These are phyloP conservation scores for Barypeithes pellucidus DNA, from an alignment of 2,888 invertebrate genomes.

Conservation along the genomic window DNA sequence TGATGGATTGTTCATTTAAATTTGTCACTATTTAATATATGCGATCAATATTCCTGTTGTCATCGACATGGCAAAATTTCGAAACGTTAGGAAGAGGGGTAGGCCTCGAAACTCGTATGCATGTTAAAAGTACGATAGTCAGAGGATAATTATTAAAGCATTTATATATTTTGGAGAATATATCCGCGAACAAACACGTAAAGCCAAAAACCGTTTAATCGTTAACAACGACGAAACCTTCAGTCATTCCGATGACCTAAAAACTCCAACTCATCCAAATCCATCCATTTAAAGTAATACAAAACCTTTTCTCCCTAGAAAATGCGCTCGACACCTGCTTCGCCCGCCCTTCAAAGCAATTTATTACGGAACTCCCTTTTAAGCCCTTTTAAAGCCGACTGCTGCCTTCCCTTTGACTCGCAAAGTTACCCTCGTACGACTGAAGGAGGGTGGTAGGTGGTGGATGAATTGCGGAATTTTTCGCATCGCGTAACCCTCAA, in stretches of 20 bases:
- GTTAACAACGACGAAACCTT: constrained; percentile 3
- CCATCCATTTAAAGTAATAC: constrained; percentile 35
- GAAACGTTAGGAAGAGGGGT: too few species aligned
- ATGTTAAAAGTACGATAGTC: too few species aligned
- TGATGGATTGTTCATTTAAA: too few species aligned
- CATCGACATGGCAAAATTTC: too few species aligned
- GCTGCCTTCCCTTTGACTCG: constrained; percentile 39
- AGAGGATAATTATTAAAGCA: too few species aligned
- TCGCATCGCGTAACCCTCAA: constrained; percentile 34
- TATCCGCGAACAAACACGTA: too few species aligned
- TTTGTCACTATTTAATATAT: too few species aligned
- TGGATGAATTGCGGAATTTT: constrained; percentile 41
- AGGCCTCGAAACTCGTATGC: too few species aligned
- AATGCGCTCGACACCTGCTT: constrained; percentile 42
- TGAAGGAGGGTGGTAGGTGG: constrained; percentile 25
- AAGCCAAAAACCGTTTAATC: neutral
- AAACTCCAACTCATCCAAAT: constrained; percentile 22
- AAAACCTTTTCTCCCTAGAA: constrained; percentile 31
- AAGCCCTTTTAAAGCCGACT: constrained; percentile 40
- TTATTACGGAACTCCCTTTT: constrained; percentile 42
- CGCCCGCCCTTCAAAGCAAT: constrained; percentile 41
- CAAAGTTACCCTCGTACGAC: constrained; percentile 28
- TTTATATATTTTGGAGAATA: too few species aligned
- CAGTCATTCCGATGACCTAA: constrained; percentile 35
- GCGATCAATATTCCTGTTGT: too few species aligned